phyloP scores from a whole-genome alignment of 1,140 invertebrate genomes.

The Brachionus asplanchnoidis region DNA sequence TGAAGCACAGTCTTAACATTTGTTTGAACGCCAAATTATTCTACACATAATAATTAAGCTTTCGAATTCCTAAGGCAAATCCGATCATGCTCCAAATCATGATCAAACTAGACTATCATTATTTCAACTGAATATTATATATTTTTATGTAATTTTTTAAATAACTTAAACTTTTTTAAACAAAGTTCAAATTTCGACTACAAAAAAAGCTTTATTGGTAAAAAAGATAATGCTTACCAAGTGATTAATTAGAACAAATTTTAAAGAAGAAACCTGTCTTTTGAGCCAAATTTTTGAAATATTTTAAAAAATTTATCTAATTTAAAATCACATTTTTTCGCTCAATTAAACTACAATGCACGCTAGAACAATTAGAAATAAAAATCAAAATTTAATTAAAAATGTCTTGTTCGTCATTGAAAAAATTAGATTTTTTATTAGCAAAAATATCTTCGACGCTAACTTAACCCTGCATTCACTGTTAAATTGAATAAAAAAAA shows the following conservation, averaged over 20 bases:
- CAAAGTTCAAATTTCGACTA: neutral
- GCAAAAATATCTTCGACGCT: no score
- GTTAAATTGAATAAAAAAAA: no score
- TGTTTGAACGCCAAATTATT: conserved; percentile 1
- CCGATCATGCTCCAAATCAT: neutral
- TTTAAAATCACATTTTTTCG: neutral
- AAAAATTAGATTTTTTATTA: no score
- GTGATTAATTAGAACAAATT: neutral
- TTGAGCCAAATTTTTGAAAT: no score
- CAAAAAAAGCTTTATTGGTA: neutral
- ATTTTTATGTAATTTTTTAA: neutral
- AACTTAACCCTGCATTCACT: no score
- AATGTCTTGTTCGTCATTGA: no score
- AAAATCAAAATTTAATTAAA: no score
- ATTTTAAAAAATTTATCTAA: no score
- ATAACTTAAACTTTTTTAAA: neutral
- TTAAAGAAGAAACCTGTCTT: no score
- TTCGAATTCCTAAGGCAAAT: neutral
- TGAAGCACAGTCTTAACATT: neutral
- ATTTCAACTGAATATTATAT: neutral
- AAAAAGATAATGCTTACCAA: neutral
- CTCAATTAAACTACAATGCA: neutral
- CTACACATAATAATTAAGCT: neutral
- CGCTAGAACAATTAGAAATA: neutral
- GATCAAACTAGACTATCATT: neutral